Evolutionary conservation across 2,888 invertebrate genomes (phyloP).

Genomic region (Drosophila siamana): DNA sequence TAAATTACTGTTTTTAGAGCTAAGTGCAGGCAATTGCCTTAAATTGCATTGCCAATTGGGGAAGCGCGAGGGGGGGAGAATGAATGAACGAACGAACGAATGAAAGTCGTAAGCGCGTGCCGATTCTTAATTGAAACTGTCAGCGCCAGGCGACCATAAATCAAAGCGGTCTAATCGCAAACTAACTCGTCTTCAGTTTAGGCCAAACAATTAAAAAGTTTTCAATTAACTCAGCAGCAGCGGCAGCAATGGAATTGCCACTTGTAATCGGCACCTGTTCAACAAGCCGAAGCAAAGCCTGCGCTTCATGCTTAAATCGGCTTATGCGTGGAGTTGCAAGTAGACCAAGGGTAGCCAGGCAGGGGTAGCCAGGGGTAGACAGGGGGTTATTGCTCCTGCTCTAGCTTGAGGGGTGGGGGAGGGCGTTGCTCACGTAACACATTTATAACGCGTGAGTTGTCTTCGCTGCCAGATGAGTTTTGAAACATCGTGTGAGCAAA

Average conservation of each 20-base stretch:
- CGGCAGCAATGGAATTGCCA: conserved; percentile 64
- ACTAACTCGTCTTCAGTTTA: conserved; percentile 61
- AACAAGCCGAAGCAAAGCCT: conserved; percentile 66
- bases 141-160: conserved; percentile 71
- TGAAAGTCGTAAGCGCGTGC: conserved; percentile 33
- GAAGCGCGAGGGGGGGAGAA: too few relatives aligned
- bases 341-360: not conserved
- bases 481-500: conserved; percentile 34
- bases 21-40: conserved; percentile 46
- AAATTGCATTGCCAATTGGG: conserved; percentile 36
- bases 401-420: too few relatives aligned
- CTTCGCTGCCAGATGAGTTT: conserved; percentile 55
- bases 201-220: conserved; percentile 76
- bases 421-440: conserved; percentile 64
- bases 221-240: conserved; percentile 72
- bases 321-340: conserved; percentile 37
- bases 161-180: conserved; percentile 52
- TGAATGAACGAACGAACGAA: too few relatives aligned
- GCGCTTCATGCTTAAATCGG: conserved; percentile 52
- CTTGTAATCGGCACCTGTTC: conserved; percentile 80
- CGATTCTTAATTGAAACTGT: conserved; percentile 74
- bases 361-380: too few relatives aligned
- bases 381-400: not conserved
- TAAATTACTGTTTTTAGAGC: conserved; percentile 51
- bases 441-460: conserved; percentile 77